Conservation (phyloP, 1,140 invertebrate species). For the Hyphantria cunea region DNA sequence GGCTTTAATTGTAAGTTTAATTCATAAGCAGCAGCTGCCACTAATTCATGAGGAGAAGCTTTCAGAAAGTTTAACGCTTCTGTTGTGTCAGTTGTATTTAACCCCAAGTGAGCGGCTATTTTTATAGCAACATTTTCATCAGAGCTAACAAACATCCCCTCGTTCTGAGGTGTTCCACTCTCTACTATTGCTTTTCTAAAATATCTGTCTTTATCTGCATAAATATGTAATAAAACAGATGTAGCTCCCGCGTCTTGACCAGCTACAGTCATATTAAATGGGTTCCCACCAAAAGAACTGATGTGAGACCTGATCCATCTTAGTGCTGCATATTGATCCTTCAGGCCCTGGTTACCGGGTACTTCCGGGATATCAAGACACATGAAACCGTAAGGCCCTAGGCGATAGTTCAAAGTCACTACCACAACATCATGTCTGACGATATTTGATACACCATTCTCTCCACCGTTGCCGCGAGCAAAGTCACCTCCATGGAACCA, state of each 20-base stretch:
- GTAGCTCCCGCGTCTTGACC: conserved; percentile 66
- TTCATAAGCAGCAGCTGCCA: conserved; percentile 52
- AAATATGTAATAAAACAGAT: conserved; percentile 63
- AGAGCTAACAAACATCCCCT: conserved; percentile 56
- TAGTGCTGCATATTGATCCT: conserved; percentile 85
- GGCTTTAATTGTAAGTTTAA: conserved; percentile 55
- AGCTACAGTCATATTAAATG: conserved; percentile 82
- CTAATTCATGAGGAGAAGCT: conserved; percentile 46
- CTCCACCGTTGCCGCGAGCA: conserved; percentile 47
- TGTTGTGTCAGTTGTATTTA: conserved; percentile 53
- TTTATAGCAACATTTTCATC: conserved; percentile 61
- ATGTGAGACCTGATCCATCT: conserved; percentile 86
- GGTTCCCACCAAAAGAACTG: conserved; percentile 86
- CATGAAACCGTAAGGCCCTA: conserved; percentile 73
- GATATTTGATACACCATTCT: conserved; percentile 55
- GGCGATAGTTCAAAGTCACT: conserved; percentile 67
- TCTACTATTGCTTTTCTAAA: conserved; percentile 66
- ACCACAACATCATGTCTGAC: conserved; percentile 63
- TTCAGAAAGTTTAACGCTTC: conserved; percentile 59
- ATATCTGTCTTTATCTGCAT: conserved; percentile 61
- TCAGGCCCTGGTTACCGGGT: conserved; percentile 87
- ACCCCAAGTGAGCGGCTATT: conserved; percentile 57
- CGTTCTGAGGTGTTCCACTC: conserved; percentile 64
- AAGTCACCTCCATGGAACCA: conserved; percentile 71
- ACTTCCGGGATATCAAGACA: conserved; percentile 67